Evolutionary conservation across 2,113 vertebrate genomes (phyloP).

Genomic region (Cygnus atratus): DNA sequence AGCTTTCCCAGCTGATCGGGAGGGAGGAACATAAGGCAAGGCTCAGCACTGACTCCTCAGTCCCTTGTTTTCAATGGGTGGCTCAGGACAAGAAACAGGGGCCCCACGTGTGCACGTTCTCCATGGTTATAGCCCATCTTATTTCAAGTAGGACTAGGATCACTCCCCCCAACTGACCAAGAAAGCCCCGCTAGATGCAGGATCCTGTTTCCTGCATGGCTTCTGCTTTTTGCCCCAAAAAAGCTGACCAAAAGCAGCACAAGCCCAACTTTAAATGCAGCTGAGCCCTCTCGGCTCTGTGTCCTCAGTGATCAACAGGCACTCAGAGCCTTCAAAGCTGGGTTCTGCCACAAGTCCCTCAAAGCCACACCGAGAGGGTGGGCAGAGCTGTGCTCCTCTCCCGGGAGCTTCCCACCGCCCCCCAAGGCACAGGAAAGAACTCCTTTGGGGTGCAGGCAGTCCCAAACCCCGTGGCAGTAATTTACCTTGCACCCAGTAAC

Average conservation of each 20-base stretch:
- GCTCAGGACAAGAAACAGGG: not conserved
- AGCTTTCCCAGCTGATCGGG: not conserved
- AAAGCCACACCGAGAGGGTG: not conserved
- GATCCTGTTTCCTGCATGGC: not conserved
- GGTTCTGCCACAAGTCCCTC: not conserved
- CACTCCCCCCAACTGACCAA: not conserved
- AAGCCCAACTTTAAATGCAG: not conserved
- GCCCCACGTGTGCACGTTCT: fast-evolving
- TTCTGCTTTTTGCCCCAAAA: not conserved
- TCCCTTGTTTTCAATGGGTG: not conserved
- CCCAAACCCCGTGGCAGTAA: not conserved
- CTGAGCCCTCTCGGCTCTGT: not conserved
- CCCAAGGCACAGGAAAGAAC: not conserved
- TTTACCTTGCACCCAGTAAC: not conserved
- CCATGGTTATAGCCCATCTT: not conserved
- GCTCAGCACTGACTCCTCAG: fast-evolving
- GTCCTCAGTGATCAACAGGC: not conserved
- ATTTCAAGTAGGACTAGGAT: not conserved
- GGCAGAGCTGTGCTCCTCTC: not conserved
- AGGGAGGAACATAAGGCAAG: not conserved
- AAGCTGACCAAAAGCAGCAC: not conserved
- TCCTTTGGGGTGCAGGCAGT: not conserved
- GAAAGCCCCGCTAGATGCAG: not conserved
- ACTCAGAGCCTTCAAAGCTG: not conserved
- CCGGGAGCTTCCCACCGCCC: not conserved